phyloP scores from a whole-genome alignment of 2,113 vertebrate species.

The Capricornis sumatraensis region DNA sequence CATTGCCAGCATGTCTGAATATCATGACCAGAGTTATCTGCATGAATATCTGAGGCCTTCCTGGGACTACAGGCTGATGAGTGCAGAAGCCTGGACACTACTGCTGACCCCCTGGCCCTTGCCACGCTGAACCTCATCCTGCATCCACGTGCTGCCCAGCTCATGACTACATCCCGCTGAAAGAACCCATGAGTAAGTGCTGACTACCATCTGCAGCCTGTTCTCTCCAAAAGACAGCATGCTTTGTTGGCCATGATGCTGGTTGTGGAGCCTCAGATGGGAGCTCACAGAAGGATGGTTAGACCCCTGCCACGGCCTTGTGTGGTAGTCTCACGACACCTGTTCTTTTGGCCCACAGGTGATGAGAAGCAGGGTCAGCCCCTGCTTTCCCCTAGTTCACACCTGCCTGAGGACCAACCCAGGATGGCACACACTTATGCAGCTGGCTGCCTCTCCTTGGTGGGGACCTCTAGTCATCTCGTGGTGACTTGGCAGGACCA shows the following conservation, averaged over 20 bases:
- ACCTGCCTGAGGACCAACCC: not conserved
- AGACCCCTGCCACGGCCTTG: fast-evolving
- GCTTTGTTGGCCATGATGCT: fast-evolving
- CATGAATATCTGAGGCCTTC: not conserved
- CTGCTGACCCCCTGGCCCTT: not conserved
- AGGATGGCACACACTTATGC: fast-evolving
- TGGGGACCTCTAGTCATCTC: not conserved
- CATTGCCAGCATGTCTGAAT: fast-evolving
- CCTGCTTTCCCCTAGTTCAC: not conserved
- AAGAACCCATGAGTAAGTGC: not conserved
- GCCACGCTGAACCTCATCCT: not conserved
- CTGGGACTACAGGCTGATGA: not conserved
- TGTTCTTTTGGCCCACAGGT: not conserved
- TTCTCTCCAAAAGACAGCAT: not conserved
- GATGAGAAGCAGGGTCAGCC: not conserved
- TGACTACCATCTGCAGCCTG: fast-evolving
- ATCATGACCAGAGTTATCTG: no score
- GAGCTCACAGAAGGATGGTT: fast-evolving
- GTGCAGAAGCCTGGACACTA: fast-evolving
- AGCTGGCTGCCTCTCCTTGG: not conserved
- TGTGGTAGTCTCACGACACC: fast-evolving
- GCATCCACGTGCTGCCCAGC: not conserved
- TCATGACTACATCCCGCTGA: fast-evolving
- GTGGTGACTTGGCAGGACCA: not conserved
- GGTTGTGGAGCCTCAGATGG: not conserved